Percentiles rank a stretch among this genome's conserved stretches.
phyloP scores from a whole-genome alignment of 2,797 vertebrate species.

The Microhierax caerulescens region DNA sequence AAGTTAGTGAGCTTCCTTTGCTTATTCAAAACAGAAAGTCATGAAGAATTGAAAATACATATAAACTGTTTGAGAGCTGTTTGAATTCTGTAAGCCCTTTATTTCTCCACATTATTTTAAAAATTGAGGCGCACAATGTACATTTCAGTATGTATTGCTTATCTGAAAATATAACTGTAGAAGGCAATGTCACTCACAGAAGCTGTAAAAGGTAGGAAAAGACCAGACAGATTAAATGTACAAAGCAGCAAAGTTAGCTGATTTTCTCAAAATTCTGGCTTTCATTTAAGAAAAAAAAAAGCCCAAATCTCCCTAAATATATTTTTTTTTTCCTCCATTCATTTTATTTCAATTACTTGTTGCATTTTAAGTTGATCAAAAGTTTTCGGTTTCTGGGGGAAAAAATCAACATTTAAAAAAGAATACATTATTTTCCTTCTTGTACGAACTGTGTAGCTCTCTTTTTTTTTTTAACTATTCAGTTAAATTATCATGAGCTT shows the following conservation, averaged over 20 bases:
- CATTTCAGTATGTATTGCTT: background rate
- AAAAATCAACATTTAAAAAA: background rate
- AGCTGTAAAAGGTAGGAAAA: background rate
- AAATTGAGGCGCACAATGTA: background rate
- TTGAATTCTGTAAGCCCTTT: background rate
- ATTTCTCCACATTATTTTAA: background rate
- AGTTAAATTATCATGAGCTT: background rate
- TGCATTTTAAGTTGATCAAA: background rate
- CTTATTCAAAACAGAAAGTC: background rate
- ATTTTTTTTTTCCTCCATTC: fast-evolving
- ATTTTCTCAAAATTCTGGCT: background rate
- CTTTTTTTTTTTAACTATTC: background rate
- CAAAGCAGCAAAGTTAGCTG: background rate
- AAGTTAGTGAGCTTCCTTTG: background rate
- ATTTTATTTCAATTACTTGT: background rate
- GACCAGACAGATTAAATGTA: background rate
- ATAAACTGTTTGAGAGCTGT: background rate
- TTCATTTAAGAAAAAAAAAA: background rate
- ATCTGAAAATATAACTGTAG: background rate
- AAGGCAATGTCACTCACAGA: background rate
- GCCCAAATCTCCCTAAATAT: background rate
- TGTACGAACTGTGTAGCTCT: background rate
- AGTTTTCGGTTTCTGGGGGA: background rate
- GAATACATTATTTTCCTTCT: background rate
- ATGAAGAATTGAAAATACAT: background rate